Percentiles rank a stretch among this genome's conserved stretches.
Evolutionary conservation across 2,797 vertebrate species (phyloP).

Genomic region (Coluber constrictor): DNA sequence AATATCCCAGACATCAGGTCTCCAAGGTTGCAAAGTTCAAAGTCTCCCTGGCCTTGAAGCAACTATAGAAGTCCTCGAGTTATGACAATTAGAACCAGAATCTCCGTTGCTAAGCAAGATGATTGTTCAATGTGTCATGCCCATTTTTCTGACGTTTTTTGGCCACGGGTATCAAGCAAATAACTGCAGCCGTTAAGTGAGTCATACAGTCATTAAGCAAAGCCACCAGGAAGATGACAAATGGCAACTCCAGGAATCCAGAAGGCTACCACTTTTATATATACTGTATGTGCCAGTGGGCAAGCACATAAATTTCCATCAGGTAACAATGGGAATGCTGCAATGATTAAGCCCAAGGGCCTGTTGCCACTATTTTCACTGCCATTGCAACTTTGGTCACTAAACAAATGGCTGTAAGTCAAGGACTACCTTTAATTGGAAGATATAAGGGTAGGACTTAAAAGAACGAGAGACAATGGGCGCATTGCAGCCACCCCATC

Average conservation of each 20-base stretch:
- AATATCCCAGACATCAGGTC: not conserved
- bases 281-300: not conserved
- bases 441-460: not conserved
- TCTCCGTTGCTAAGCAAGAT: not conserved
- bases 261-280: not conserved
- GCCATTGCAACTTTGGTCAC: not conserved
- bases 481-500: not conserved
- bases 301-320: not conserved
- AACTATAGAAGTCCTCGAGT: not conserved
- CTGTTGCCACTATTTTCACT: not conserved
- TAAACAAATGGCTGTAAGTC: not conserved
- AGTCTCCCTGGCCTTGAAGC: slow-evolving; percentile 4
- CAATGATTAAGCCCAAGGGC: not conserved
- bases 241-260: rapidly evolving
- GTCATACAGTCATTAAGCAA: too few species aligned
- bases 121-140: not conserved
- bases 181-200: too few species aligned
- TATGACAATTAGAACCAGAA: not conserved
- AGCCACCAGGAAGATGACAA: not conserved
- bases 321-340: not conserved
- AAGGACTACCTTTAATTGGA: not conserved
- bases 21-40: slow-evolving; percentile 18
- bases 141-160: not conserved
- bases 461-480: not conserved
- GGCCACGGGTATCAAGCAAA: too few species aligned